phyloP scores from a whole-genome alignment of 2,888 invertebrate species.

The Priocnemis perturbator region DNA sequence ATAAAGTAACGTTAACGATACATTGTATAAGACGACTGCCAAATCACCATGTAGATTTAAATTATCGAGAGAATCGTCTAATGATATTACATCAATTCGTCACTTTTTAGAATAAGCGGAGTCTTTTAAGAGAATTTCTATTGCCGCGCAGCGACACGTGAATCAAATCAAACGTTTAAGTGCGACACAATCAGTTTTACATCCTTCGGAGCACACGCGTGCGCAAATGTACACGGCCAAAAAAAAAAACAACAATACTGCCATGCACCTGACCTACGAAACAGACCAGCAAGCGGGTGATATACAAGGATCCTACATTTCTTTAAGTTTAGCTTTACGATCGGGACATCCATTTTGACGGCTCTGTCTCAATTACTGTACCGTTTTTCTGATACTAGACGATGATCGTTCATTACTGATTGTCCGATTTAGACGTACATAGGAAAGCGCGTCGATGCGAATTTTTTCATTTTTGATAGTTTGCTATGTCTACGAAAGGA shows the following conservation, averaged over 20 bases:
- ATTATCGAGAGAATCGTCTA: slow-evolving; percentile 24
- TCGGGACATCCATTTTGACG: not conserved
- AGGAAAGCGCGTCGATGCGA: slow-evolving; percentile 28
- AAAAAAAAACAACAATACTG: slow-evolving; percentile 23
- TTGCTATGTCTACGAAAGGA: slow-evolving; percentile 58
- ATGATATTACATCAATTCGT: slow-evolving; percentile 19
- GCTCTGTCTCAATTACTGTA: slow-evolving; percentile 14
- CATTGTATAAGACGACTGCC: slow-evolving; percentile 49
- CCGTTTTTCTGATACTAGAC: slow-evolving; percentile 3
- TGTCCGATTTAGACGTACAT: slow-evolving; percentile 37
- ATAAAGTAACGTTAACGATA: slow-evolving; percentile 41
- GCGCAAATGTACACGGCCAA: slow-evolving; percentile 1
- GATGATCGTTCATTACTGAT: slow-evolving; percentile 28
- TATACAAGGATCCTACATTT: not conserved
- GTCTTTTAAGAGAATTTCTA: slow-evolving; percentile 6
- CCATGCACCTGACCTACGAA: slow-evolving; percentile 17
- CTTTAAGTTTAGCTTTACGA: slow-evolving; percentile 3
- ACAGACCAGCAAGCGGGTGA: not conserved
- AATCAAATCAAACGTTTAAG: too few relatives aligned
- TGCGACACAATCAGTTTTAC: not conserved
- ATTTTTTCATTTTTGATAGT: slow-evolving; percentile 66
- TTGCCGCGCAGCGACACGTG: not conserved
- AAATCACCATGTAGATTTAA: slow-evolving; percentile 40
- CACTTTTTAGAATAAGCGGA: slow-evolving; percentile 4
- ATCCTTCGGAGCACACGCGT: slow-evolving; percentile 25